Base-by-base conservation (phyloP, 1,140 invertebrate species). In the Pseudomyrmex flavicornis region DNA sequence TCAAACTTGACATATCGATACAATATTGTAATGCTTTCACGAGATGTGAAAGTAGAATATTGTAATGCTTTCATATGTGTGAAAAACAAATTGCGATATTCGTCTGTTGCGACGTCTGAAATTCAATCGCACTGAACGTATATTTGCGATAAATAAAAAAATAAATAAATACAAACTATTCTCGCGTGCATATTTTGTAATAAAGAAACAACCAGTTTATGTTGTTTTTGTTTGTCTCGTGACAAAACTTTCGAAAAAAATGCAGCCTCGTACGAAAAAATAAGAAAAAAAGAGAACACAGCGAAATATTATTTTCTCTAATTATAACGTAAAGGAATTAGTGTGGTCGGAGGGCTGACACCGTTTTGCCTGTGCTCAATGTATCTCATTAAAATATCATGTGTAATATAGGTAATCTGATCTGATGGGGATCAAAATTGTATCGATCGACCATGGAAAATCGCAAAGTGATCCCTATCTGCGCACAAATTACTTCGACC, bases 361-460 rank as follows among this genome's bases (percentile, higher is more conserved):
- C 50, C 63, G 13, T 77, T 66, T 35, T 50, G 61, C 74, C 22
- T 12, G 58, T 15, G 54, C 54, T 35, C 50, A 80, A 80, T 79
- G 65, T 59, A 72, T 59, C 54, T 72, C 76, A 72, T 70, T 72
- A 80, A 80, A 72, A 80, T 72, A 72, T 80, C 76, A 35, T 35
- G 54, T 48, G 65, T 80, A 80, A 80, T 80, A 20, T 70, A 48
- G 56, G 66, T 80, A 70, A 80, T 80, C 20, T 70, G 76, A 80
- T 80, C 76, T 70, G 66, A 80, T 70, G 76, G 56, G 46, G 54
- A 80, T 79, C 76, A 79, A 79, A 79, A 79, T 80, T 59, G 76
- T 70, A 80, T 80, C 76, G 76, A 80, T 80, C 66, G 66, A 80
- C 66, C 76, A 44, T 80, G 66, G n/a, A 80, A 72, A 80, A 80